These are phyloP conservation scores for Hoplias malabaricus DNA, from an alignment of 2,113 vertebrate genomes.

Conservation along the genomic window DNA sequence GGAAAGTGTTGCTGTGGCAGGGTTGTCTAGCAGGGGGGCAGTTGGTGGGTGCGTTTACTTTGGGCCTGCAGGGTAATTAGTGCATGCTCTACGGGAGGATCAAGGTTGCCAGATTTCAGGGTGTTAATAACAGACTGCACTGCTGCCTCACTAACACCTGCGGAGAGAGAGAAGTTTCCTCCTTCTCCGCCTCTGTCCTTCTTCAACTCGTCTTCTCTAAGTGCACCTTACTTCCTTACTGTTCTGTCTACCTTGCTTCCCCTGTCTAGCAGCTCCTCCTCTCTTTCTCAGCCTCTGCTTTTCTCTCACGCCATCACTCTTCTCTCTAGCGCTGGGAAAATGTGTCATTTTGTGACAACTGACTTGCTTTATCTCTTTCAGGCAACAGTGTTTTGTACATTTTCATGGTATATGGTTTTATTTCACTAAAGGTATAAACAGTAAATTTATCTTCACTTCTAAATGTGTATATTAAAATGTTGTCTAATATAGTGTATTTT, in stretches of 20 bases:
- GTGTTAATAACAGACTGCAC: conserved; percentile 83
- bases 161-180: conserved; percentile 66
- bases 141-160: conserved; percentile 79
- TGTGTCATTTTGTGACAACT: conserved; percentile 4
- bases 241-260: conserved; percentile 21
- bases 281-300: conserved; percentile 7
- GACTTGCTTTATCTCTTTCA: conserved; percentile 58
- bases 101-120: conserved; percentile 78
- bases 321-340: background rate
- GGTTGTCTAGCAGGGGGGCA: conserved; percentile 58
- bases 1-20: conserved; percentile 9
- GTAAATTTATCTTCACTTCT: too few species aligned
- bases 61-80: conserved; percentile 80
- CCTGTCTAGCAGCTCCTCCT: conserved; percentile 37
- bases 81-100: conserved; percentile 74
- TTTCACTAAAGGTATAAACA: too few species aligned
- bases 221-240: conserved; percentile 55
- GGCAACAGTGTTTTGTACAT: background rate
- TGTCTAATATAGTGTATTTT: background rate
- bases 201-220: conserved; percentile 29
- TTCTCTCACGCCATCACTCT: conserved; percentile 38
- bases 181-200: conserved; percentile 26
- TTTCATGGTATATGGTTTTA: too few species aligned
- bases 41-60: conserved; percentile 71
- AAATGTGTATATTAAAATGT: too few species aligned